Base-by-base conservation (phyloP, 2,888 invertebrate species). In the Leucania comma region DNA sequence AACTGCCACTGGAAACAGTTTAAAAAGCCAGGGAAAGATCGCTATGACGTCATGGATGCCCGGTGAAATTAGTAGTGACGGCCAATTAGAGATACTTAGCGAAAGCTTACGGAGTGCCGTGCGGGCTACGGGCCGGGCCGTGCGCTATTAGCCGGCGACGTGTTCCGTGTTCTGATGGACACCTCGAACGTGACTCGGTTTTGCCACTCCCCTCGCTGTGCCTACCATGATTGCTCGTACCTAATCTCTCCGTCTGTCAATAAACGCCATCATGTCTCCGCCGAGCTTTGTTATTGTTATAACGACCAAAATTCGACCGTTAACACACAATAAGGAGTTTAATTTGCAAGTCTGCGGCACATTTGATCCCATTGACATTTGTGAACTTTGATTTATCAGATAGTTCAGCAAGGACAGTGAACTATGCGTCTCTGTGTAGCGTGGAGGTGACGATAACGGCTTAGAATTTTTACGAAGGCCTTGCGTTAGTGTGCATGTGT, bases 221-320 rank as follows among this genome's bases (percentile, higher is more conserved):
- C 78, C 62, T 56, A 63, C 67, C 59, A 72, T 80, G 83, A 82
- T 84, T 85, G 81, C 75, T 86, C 57, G 78, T 71, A 80, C 75
- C 77, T 87, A 85, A 87, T 87, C 81, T 75, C 78, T 73, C 70
- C 58, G 61, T 51, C 82, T 83, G 81, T 84, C 81, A 86, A 86
- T 85, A 86, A 84, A 77, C 74, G 62, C 73, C 63, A 66, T 68
- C 71, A 74, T 74, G 75, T 70, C 68, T 71, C 60, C 53, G 65
- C 63, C 56, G 35, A 54, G 50, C 48, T 70, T 75, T 78, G 61
- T 68, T 83, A 75, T 79, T 76, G 56, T 75, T 75, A 48, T 72
- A 75, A 77, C 56, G 62, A 65, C 60, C 56, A 77, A 75, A 80
- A 83, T 75, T 75, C 72, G 63, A 73, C 59, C 77, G 67, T 69